Evolutionary conservation across 2,113 vertebrate genomes (phyloP), one percentile per base, ranked within the genome.

Genomic region (Burhinus oedicnemus): DNA sequence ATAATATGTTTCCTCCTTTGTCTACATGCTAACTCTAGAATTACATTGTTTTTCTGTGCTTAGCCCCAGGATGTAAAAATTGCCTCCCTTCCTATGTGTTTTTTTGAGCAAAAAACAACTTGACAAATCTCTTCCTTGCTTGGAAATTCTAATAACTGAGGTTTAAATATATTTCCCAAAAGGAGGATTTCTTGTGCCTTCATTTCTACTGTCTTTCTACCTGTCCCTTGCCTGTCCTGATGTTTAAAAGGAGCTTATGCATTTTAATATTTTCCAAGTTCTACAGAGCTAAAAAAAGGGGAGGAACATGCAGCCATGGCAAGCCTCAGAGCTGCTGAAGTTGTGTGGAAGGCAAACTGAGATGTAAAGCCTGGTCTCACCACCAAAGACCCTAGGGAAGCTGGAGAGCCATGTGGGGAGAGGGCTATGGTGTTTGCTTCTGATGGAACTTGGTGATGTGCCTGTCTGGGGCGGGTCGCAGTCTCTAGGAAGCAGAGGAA

Each of bases 381-480:
- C 30, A 78, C 42, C 38, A 47, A 57, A 65, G 29, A 23, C 44
- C 20, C 26, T 36, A 34, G 60, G 55, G 61, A 89, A 70, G 29
- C 14, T 55, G 55, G 51, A 75, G 23, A 62, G 16, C 32, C 55
- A 26, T 40, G 34, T 40, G 30, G 19, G n/a, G 21, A 78, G 34
- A 11, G 11, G 42, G 62, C 36, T 77, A 20, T 47, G 68, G 8
- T 64, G 44, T n/a, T 72, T 79, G n/a, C 30, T 68, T 89, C 69
- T 93, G 47, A 27, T n/a, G 45, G 62, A 61, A 42, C 60, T 66
- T 64, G 30, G 30, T 87, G 74, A 49, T 86, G 45, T 77, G 64
- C 42, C 45, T 47, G 47, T 68, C 45, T 8, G 4, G 36, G 21
- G 27, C 0, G 0, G 22, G 25, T n/a, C 1, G 1, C 62, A 21